A percentile compares a stretch with the other conserved stretches of the same genome.
Evolutionary conservation across 2,888 invertebrate genomes (phyloP).

Genomic region (Nycteola revayana): DNA sequence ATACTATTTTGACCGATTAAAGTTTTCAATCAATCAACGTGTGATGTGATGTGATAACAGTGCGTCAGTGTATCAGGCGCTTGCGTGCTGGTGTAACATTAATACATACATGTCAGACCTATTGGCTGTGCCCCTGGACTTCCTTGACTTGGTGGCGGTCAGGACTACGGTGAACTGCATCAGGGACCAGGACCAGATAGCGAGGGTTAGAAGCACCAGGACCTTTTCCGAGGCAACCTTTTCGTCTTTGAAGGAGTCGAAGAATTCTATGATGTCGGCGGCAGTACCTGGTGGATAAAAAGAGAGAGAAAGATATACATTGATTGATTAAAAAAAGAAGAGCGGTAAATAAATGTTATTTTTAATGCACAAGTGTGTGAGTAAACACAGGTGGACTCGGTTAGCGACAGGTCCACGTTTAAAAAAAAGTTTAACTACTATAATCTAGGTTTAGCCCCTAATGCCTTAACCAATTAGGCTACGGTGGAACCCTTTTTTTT

Average conservation of each 20-base stretch:
- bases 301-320: too few species aligned
- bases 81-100: constrained; percentile 26
- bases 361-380: too few species aligned
- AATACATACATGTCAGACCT: constrained; percentile 80
- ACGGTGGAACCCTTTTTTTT: too few species aligned
- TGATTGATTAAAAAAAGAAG: too few species aligned
- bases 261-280: constrained; percentile 98
- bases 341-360: too few species aligned
- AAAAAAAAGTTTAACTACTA: too few species aligned
- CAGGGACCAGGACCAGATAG: constrained; percentile 96
- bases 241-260: constrained; percentile 96
- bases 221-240: constrained; percentile 89
- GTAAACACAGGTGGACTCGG: too few species aligned
- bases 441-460: too few species aligned
- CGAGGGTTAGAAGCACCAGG: constrained; percentile 91
- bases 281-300: constrained; percentile 86
- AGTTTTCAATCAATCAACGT: too few species aligned
- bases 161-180: constrained; percentile 97
- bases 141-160: constrained; percentile 92
- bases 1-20: too few species aligned
- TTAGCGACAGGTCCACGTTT: too few species aligned
- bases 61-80: constrained; percentile 15
- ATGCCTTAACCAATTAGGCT: too few species aligned
- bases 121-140: constrained; percentile 85
- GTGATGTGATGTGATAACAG: constrained; percentile 10